phyloP scores from a whole-genome alignment of 2,888 invertebrate genomes.

The Selenia dentaria region DNA sequence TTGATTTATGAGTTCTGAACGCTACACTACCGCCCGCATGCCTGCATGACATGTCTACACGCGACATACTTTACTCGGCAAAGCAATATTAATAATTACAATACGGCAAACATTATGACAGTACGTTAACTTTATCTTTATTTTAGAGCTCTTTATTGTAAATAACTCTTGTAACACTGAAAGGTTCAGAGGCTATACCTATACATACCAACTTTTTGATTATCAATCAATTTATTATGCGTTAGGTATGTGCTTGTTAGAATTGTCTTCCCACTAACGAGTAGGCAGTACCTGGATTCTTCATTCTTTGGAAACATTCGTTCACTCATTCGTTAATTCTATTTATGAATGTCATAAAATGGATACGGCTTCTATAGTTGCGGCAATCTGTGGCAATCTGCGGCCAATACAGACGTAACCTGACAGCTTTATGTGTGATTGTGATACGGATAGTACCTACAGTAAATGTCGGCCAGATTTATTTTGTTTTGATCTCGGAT shows the following conservation, averaged over 20 bases:
- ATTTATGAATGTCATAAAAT: slow-evolving; percentile 62
- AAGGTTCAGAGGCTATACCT: too few species aligned
- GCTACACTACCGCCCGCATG: slow-evolving; percentile 70
- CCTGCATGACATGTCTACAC: slow-evolving; percentile 31
- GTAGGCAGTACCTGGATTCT: slow-evolving; percentile 31
- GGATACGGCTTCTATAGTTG: slow-evolving; percentile 37
- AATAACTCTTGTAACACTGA: too few species aligned
- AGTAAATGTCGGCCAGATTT: slow-evolving; percentile 36
- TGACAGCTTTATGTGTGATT: slow-evolving; percentile 53
- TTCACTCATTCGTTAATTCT: slow-evolving; percentile 55
- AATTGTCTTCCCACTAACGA: slow-evolving; percentile 20
- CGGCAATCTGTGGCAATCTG: slow-evolving; percentile 34
- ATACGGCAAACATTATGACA: too few species aligned
- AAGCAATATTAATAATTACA: slow-evolving; percentile 4
- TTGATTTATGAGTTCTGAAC: slow-evolving; percentile 77
- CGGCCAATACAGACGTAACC: slow-evolving; percentile 40
- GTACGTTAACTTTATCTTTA: too few species aligned
- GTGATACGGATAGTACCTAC: slow-evolving; percentile 37
- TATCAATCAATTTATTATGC: too few species aligned
- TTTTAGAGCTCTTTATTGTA: too few species aligned
- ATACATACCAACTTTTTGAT: too few species aligned
- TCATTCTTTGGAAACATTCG: slow-evolving; percentile 39
- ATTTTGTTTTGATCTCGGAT: slow-evolving; percentile 34
- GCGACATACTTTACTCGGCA: slow-evolving; percentile 20
- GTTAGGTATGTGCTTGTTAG: too few species aligned